Conservation (phyloP, 1,140 invertebrate species). For the Lordiphosa collinella region DNA sequence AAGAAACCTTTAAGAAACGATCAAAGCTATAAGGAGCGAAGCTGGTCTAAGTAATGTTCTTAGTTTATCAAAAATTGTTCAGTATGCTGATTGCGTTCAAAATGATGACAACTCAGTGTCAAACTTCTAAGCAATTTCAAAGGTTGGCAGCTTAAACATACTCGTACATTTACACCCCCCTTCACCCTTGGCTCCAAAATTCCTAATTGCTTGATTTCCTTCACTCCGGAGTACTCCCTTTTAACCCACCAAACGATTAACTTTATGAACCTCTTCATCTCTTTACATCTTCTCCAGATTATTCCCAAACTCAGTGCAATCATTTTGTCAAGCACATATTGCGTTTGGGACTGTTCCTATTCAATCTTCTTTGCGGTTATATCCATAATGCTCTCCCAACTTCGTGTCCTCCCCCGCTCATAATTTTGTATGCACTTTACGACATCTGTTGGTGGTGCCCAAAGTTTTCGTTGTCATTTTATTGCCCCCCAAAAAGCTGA, state of each 20-base stretch:
- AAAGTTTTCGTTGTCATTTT: conserved; percentile 42
- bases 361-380: conserved; percentile 40
- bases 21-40: no score
- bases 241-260: background rate
- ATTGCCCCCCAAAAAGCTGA: conserved; percentile 33
- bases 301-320: conserved; percentile 20
- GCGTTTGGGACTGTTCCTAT: conserved; percentile 27
- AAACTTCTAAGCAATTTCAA: no score
- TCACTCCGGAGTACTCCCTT: background rate
- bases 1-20: no score
- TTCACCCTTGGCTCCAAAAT: no score
- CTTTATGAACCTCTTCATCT: conserved; percentile 8
- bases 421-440: conserved; percentile 46
- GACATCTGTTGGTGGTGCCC: conserved; percentile 22
- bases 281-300: background rate
- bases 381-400: conserved; percentile 15
- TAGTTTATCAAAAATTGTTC: no score
- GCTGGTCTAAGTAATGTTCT: no score
- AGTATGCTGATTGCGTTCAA: no score
- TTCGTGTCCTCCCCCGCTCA: background rate
- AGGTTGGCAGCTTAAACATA: no score
- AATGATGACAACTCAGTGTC: no score
- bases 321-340: conserved; percentile 23
- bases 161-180: no score
- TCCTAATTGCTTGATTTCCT: background rate